Conservation (phyloP, 2,797 vertebrate species). For the Notolabrus celidotus region DNA sequence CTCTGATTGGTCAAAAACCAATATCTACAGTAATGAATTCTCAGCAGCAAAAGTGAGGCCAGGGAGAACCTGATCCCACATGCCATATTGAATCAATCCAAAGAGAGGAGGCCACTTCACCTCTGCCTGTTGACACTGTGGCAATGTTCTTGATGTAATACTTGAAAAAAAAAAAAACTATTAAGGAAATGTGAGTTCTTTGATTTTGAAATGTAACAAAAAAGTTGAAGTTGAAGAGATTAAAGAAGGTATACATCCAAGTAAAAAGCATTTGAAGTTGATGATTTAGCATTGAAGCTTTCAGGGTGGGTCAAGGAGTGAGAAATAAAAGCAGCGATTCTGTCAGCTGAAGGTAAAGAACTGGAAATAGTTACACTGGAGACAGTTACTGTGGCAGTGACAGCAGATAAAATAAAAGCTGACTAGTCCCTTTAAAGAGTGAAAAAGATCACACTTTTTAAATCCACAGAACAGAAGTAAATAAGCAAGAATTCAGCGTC, state of each 20-base stretch:
- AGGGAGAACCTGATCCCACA: too few relatives aligned
- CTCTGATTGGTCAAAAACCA: too few relatives aligned
- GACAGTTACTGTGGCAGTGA: not conserved
- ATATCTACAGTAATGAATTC: too few relatives aligned
- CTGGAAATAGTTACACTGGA: not conserved
- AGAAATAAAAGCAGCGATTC: conserved; percentile 20
- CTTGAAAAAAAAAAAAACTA: too few relatives aligned
- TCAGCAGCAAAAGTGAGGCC: too few relatives aligned
- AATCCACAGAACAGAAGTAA: conserved; percentile 10
- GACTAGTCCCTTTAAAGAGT: conserved; percentile 18
- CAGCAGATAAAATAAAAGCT: conserved; percentile 7
- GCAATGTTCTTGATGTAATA: too few relatives aligned
- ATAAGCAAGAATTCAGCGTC: conserved; percentile 1
- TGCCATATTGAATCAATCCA: too few relatives aligned
- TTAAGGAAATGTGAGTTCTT: too few relatives aligned
- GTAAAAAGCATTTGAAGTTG: not conserved
- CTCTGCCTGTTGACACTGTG: too few relatives aligned
- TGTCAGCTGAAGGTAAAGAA: conserved; percentile 20
- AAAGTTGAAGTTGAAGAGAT: not conserved
- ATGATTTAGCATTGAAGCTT: not conserved
- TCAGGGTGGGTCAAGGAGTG: not conserved
- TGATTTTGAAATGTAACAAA: too few relatives aligned
- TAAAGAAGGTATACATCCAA: not conserved
- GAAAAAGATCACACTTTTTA: not conserved
- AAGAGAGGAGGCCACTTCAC: too few relatives aligned